phyloP scores from a whole-genome alignment of 2,888 invertebrate genomes.

The Coecobrya sp. region DNA sequence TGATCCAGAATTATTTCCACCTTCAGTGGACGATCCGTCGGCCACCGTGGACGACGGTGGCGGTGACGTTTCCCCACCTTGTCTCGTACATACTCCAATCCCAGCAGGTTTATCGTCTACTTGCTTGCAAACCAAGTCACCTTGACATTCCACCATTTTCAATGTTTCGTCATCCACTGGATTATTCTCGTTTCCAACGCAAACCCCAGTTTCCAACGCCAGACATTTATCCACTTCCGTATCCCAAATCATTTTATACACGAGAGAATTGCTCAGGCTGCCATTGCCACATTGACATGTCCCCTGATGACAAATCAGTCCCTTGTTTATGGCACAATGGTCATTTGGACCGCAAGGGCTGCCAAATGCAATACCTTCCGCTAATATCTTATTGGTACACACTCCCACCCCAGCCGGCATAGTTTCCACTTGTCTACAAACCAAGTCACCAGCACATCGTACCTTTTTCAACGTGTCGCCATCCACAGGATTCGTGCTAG shows the following conservation, averaged over 20 bases:
- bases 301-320: constrained; percentile 64
- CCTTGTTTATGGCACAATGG: constrained; percentile 52
- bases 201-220: neutral
- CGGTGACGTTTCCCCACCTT: no score
- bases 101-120: constrained; percentile 40
- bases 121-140: constrained; percentile 39
- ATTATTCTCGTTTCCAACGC: constrained; percentile 43
- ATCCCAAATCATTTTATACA: constrained; percentile 60
- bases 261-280: neutral
- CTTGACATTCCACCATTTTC: constrained; percentile 44
- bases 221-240: neutral
- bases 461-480: constrained; percentile 25
- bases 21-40: no score
- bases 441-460: neutral
- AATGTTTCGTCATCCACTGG: neutral
- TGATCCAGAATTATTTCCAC: neutral
- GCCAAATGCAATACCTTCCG: neutral
- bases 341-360: constrained; percentile 49
- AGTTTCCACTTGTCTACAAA: constrained; percentile 33
- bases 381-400: constrained; percentile 16
- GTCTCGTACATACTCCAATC: constrained; percentile 31
- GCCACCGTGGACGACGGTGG: no score
- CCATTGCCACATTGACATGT: constrained; percentile 57
- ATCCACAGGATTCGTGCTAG: neutral
- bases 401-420: constrained; percentile 57